phyloP scores from a whole-genome alignment of 2,888 invertebrate genomes.

The Lasioglossum oenotherae region DNA sequence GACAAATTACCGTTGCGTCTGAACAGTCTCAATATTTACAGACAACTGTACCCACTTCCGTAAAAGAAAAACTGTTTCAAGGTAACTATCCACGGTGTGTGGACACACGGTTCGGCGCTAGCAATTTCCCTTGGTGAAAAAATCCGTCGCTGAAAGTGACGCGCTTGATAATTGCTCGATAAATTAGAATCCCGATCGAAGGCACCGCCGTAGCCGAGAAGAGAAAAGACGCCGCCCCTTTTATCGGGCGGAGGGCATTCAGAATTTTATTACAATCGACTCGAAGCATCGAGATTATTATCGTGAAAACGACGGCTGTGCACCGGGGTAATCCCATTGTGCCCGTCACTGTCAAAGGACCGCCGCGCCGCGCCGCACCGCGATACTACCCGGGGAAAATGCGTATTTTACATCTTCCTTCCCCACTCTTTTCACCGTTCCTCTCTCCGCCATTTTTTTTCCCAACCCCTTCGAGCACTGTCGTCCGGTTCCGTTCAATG shows the following conservation, averaged over 20 bases:
- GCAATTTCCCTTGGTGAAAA: neutral
- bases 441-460: neutral
- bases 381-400: slow-evolving; percentile 32
- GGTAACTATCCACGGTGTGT: neutral
- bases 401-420: slow-evolving; percentile 54
- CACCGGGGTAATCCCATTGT: slow-evolving; percentile 46
- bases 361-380: neutral
- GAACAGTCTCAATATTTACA: neutral
- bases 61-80: neutral
- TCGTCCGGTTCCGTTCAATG: slow-evolving; percentile 50
- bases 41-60: neutral
- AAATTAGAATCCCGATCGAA: slow-evolving; percentile 7
- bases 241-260: slow-evolving; percentile 3
- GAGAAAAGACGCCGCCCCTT: slow-evolving; percentile 7
- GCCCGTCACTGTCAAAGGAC: slow-evolving; percentile 48
- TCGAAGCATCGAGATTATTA: slow-evolving; percentile 45
- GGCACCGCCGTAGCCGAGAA: neutral
- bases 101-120: neutral
- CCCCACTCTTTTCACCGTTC: neutral
- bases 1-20: neutral
- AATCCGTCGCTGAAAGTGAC: slow-evolving; percentile 7
- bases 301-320: slow-evolving; percentile 20
- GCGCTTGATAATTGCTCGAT: slow-evolving; percentile 19
- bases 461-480: slow-evolving; percentile 41
- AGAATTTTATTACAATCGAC: slow-evolving; percentile 48